Conservation (phyloP, 2,888 invertebrate genomes). For the Drosophila recens region DNA sequence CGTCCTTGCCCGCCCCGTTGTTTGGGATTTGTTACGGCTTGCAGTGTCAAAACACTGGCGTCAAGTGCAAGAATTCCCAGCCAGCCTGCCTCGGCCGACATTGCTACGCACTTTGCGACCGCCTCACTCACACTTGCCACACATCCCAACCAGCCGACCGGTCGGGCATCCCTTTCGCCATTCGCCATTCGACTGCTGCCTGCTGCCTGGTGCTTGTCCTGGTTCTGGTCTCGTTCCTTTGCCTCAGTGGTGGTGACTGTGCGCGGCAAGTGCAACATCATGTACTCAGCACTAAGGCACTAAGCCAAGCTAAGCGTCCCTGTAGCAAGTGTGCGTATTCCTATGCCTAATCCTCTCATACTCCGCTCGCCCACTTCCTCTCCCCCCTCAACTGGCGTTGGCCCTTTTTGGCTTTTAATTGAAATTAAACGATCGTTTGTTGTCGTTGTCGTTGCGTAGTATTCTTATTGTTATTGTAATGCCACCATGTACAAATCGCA, state of each 20-base stretch:
- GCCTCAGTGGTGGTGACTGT: slow-evolving; percentile 43
- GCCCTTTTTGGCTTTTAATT: slow-evolving; percentile 84
- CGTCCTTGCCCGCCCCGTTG: slow-evolving; percentile 41
- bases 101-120: slow-evolving; percentile 76
- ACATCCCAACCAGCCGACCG: slow-evolving; percentile 27
- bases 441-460: slow-evolving; percentile 52
- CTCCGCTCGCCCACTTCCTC: not conserved
- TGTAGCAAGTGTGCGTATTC: slow-evolving; percentile 80
- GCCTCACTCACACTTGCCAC: slow-evolving; percentile 33
- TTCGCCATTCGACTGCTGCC: slow-evolving; percentile 14
- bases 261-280: slow-evolving; percentile 83
- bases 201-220: slow-evolving; percentile 35
- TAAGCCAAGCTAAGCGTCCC: slow-evolving; percentile 75
- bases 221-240: slow-evolving; percentile 29
- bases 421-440: slow-evolving; percentile 85
- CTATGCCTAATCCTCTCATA: slow-evolving; percentile 53
- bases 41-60: slow-evolving; percentile 82
- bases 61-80: slow-evolving; percentile 86
- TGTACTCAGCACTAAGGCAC: slow-evolving; percentile 77
- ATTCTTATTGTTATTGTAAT: slow-evolving; percentile 61
- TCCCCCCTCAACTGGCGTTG: slow-evolving; percentile 21
- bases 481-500: slow-evolving; percentile 80
- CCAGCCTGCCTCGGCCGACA: slow-evolving; percentile 64
- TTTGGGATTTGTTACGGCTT: slow-evolving; percentile 83
- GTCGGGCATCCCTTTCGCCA: slow-evolving; percentile 50